Base-by-base conservation (phyloP, 2,888 invertebrate genomes). In the Campoplex capitator region DNA sequence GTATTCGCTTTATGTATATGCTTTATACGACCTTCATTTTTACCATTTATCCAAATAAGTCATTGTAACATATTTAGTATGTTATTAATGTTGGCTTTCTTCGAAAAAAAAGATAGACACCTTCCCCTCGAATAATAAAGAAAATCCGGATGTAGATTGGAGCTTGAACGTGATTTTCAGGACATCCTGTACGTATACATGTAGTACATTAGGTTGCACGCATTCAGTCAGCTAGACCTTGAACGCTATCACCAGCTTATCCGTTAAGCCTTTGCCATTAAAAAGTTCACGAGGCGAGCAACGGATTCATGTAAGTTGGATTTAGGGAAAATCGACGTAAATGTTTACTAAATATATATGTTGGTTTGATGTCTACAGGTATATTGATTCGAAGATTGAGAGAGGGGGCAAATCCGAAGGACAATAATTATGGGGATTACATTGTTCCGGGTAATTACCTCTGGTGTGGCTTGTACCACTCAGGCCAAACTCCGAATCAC, bases 351-450 rank as follows among this genome's bases (percentile, higher is more conserved):
- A 54, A 56, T 48, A 68, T 62, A 32, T 67, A 56, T 48, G 16
- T 54, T 65, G 32, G 9, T 51, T 56, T 35, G 16, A n/a, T 67
- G 23, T 54, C 23, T 77, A 35, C 54, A 56, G 42, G 18, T 76
- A 42, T 70, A 51, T 73, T 32, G 68, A 75, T 54, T 58, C 28
- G 28, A 54, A 38, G 58, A 68, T 65, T 28, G 1, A 32, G 81
- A 54, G 23, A n/a, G 82, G 42, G 28, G 83, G 86, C 35, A 83
- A 58, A 42, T 62, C 56, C 88, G 85, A 68, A 74, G 90, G 89
- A 90, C 91, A 91, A 93, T 92, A 92, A 93, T 93, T 92, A 91
- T 91, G 89, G 89, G 90, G 90, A 92, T 91, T 91, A 91, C 88
- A 90, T 91, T 87, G 77, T 84, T 86, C 84, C 89, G 88, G 88